Evolutionary conservation across 2,113 vertebrate species (phyloP), one percentile per base, ranked within the genome.

Genomic region (Hymenochirus boettgeri): DNA sequence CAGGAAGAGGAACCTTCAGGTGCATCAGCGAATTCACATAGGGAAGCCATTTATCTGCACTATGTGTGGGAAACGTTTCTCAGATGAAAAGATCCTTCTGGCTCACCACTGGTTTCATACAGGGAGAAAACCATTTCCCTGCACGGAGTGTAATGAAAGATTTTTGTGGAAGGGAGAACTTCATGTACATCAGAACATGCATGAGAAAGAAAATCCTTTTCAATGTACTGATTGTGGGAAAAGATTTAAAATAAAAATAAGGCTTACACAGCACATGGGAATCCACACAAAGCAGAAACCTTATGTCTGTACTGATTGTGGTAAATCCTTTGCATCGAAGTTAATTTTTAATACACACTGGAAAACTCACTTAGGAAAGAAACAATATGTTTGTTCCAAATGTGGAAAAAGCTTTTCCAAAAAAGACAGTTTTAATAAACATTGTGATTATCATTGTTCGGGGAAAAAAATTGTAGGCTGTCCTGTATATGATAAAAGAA

Each of bases 141-240:
- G 79, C 0, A 71, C 71, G 12, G 74, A 77, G 51, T 79, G 77
- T 0, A 75, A 74, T 58, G 76, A 73, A 52, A 31, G 46, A 39
- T 80, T 80, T 71, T 74, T 71, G 54, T 75, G 71, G 74, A 75
- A 70, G 52, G 74, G 73, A 0, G 72, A 77, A 50, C 70, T 80
- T 46, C 70, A 67, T 22, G 72, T 73, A 0, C 79, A 80, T 58
- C 65, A 57, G 45, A 71, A 75, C 33, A 79, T 69, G 0, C 77
- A 80, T 70, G 79, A 72, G 0, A 74, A 74, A 0, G 77, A 80
- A 70, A 80, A 79, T 31, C 74, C 77, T 12, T 80, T 77, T 3
- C 24, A 71, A 3, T 81, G 79, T 60, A 64, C 66, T 0, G 75
- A 74, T 71, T 81, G 79, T 2, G 33, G 33, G 15, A 35, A 35